Base-by-base conservation (phyloP, 1,140 invertebrate species). In the Habropoda laboriosa region DNA sequence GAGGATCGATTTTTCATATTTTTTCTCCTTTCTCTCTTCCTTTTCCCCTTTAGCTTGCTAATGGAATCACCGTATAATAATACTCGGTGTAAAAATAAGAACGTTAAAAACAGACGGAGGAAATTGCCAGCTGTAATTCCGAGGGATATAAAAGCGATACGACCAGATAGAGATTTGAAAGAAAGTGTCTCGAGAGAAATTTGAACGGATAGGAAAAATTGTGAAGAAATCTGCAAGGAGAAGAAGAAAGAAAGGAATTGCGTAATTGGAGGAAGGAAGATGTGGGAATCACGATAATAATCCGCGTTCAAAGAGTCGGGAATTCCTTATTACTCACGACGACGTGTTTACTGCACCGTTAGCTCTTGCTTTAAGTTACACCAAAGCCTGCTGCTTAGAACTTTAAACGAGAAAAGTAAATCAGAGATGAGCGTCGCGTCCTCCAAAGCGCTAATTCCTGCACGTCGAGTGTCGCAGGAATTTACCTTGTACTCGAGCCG, bases 311-410 rank as follows among this genome's bases (percentile, higher is more conserved):
- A n/a, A n/a, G n/a, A n/a, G n/a, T n/a, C n/a, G 18, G 27, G 27
- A 66, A n/a, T 66, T 47, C 63, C 63, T 47, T 45, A 47, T 47
- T 66, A 66, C 27, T 5, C 40, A n/a, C 63, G 63, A 32, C 16
- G 16, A 66, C 27, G 63, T 7, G 21, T 32, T 66, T 47, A 66
- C 40, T 6, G 35, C 21, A 58, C 18, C 30, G 5, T 40, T 24
- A 32, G n/a, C 12, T 40, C 7, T 18, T 13, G 21, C 2, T 35
- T 35, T 21, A 8, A 10, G 32, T 21, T 8, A 8, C 64, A 21
- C 64, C n/a, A 5, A 2, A 0, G 61, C 45, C 8, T 21, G 3
- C 32, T 30, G 42, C 30, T 67, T 7, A 1, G 7, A 35, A 18
- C 30, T 68, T 51, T 24, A 16, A 51, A 24, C 4, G 47, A 24